phyloP scores from a whole-genome alignment of 2,797 vertebrate genomes.

The Esox lucius region DNA sequence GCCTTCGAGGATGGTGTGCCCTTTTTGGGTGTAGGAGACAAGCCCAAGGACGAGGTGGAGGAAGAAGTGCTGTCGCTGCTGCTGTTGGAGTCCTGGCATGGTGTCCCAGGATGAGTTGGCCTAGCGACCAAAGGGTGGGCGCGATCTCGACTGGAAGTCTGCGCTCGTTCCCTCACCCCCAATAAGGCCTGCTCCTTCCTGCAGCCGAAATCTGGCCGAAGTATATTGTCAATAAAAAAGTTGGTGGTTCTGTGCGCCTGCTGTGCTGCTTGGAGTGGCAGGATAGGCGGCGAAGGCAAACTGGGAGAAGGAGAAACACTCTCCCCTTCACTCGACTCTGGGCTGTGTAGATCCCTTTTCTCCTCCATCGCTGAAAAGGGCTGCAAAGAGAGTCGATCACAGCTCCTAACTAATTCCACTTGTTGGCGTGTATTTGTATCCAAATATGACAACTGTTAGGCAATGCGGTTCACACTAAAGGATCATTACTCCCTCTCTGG shows the following conservation, averaged over 20 bases:
- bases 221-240: slow-evolving; percentile 97
- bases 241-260: slow-evolving; percentile 90
- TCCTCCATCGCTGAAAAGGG: slow-evolving; percentile 80
- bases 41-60: slow-evolving; percentile 64
- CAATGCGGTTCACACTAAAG: slow-evolving; percentile 33
- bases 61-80: slow-evolving; percentile 85
- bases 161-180: slow-evolving; percentile 68
- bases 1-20: slow-evolving; percentile 76
- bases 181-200: slow-evolving; percentile 75
- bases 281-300: slow-evolving; percentile 79
- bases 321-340: slow-evolving; percentile 85
- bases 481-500: slow-evolving; percentile 28
- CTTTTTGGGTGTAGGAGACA: slow-evolving; percentile 69
- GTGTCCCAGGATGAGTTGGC: slow-evolving; percentile 77
- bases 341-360: slow-evolving; percentile 83
- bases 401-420: slow-evolving; percentile 66
- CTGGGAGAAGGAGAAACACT: slow-evolving; percentile 86
- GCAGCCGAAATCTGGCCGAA: slow-evolving; percentile 95
- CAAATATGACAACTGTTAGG: slow-evolving; percentile 25
- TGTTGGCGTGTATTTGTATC: slow-evolving; percentile 65
- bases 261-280: slow-evolving; percentile 80
- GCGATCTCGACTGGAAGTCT: slow-evolving; percentile 84
- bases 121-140: slow-evolving; percentile 81
- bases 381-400: slow-evolving; percentile 5
- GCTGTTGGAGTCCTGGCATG: slow-evolving; percentile 87